Evolutionary conservation across 1,140 invertebrate species (phyloP).

Genomic region (Dreissena polymorpha): DNA sequence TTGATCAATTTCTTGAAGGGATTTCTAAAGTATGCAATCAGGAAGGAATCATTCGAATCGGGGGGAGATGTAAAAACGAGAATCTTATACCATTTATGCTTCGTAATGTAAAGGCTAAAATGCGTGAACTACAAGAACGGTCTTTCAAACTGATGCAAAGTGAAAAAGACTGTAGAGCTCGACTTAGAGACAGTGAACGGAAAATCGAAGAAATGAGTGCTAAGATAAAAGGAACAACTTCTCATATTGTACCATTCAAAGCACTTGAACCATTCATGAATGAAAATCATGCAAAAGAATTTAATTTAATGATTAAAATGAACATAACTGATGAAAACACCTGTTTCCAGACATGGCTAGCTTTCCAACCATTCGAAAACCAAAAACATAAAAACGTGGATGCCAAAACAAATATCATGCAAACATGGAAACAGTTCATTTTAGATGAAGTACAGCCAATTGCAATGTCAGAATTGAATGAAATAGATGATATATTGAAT

Average conservation of each 20-base stretch:
- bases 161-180: conserved; percentile 19
- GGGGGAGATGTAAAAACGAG: conserved; percentile 84
- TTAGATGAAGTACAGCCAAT: neutral
- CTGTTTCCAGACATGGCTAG: neutral
- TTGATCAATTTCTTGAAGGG: conserved; percentile 94
- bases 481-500: neutral
- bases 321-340: neutral
- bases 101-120: conserved; percentile 15
- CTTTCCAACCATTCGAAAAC: neutral
- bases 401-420: neutral
- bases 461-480: neutral
- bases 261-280: conserved; percentile 21
- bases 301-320: conserved; percentile 5
- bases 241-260: conserved; percentile 19
- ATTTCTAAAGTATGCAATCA: conserved; percentile 63
- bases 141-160: conserved; percentile 22
- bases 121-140: neutral
- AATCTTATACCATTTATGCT: conserved; percentile 58
- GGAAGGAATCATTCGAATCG: conserved; percentile 85
- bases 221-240: conserved; percentile 26
- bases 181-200: conserved; percentile 33
- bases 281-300: conserved; percentile 21
- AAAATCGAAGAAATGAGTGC: conserved; percentile 41
- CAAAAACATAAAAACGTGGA: neutral
- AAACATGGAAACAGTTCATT: neutral